These are phyloP conservation scores for Coilia nasus DNA, from an alignment of 2,797 vertebrate genomes.

Conservation along the genomic window DNA sequence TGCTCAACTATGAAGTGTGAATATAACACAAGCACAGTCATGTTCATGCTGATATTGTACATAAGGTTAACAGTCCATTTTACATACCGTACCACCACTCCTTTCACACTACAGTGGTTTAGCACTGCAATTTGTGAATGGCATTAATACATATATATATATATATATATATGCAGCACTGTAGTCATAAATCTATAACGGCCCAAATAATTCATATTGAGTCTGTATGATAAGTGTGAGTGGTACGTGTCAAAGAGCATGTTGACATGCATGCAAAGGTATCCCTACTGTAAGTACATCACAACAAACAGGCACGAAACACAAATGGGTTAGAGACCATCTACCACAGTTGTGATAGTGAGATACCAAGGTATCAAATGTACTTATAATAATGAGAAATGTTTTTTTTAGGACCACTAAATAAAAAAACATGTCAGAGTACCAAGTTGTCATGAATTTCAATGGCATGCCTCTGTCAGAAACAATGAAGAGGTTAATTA, in stretches of 20 bases:
- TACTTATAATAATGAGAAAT: neutral
- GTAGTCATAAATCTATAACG: neutral
- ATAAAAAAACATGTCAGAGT: slow-evolving; percentile 28
- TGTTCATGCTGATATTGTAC: neutral
- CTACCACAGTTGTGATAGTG: too few species aligned
- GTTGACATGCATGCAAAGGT: neutral
- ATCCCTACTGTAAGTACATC: slow-evolving; percentile 54
- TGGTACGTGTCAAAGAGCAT: neutral
- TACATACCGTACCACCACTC: neutral
- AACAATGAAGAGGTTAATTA: neutral
- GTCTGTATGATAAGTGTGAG: slow-evolving; percentile 16
- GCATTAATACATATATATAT: neutral
- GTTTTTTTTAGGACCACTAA: slow-evolving; percentile 47
- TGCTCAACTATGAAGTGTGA: neutral
- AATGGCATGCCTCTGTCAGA: neutral
- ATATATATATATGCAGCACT: neutral
- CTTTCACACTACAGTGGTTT: neutral
- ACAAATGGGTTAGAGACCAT: too few species aligned
- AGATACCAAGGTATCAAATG: neutral
- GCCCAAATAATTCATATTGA: neutral
- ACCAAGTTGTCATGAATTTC: neutral
- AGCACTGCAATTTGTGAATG: neutral
- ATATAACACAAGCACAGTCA: neutral
- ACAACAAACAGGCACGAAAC: neutral
- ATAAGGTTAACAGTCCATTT: neutral